Conservation (phyloP, 1,140 invertebrate genomes). For the Solenopsis invicta region DNA sequence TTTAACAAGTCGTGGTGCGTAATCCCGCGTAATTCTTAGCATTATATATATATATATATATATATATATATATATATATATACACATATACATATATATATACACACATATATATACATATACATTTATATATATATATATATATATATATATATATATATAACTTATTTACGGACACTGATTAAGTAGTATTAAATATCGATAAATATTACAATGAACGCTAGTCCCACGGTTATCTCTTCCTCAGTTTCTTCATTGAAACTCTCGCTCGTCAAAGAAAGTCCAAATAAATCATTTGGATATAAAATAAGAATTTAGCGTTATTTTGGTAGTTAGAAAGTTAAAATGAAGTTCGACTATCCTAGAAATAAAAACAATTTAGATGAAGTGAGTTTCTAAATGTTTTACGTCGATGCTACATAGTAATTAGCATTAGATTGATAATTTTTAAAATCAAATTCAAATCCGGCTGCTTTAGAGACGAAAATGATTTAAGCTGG, state of each 20-base stretch:
- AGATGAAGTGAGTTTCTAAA: background rate
- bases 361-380: background rate
- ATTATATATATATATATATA: background rate
- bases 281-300: background rate
- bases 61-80: no score
- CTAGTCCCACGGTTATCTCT: conserved; percentile 38
- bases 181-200: conserved; percentile 53
- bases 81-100: no score
- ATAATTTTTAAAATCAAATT: conserved; percentile 16
- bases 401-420: background rate
- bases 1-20: conserved; percentile 24
- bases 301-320: background rate
- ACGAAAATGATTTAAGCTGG: background rate
- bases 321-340: background rate
- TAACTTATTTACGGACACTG: conserved; percentile 37
- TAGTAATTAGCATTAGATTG: background rate
- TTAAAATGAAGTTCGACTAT: background rate
- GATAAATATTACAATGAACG: conserved; percentile 58
- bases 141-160: no score
- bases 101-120: no score
- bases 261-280: background rate
- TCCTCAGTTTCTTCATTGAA: conserved; percentile 27
- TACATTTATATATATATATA: background rate
- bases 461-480: background rate
- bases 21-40: conserved; percentile 32